phyloP scores from a whole-genome alignment of 2,888 invertebrate genomes.

The Meganola albula region DNA sequence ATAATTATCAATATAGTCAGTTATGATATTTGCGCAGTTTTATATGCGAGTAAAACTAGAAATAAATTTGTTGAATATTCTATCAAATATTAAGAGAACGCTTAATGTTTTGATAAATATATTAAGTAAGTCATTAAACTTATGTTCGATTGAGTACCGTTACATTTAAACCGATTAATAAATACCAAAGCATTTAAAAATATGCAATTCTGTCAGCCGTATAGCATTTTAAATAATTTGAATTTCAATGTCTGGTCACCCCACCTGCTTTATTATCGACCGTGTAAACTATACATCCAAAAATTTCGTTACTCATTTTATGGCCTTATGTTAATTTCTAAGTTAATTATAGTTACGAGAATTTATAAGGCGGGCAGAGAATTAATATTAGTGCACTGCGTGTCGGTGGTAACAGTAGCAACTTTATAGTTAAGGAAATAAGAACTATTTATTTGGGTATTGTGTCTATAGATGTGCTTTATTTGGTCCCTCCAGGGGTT shows the following conservation, averaged over 20 bases:
- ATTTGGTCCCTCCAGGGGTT: constrained; percentile 42
- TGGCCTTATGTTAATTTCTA: constrained; percentile 75
- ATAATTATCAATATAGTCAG: too few species aligned
- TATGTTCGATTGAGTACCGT: too few species aligned
- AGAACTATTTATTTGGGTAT: neutral
- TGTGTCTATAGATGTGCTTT: neutral
- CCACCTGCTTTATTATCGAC: constrained; percentile 68
- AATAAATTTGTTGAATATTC: too few species aligned
- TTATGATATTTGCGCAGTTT: too few species aligned
- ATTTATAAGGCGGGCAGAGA: constrained; percentile 67
- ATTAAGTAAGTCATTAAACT: too few species aligned
- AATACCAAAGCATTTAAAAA: neutral
- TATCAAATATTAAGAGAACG: too few species aligned
- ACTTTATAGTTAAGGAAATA: constrained; percentile 12
- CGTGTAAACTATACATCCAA: constrained; percentile 65
- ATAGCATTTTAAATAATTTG: constrained; percentile 5
- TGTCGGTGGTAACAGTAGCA: constrained; percentile 12
- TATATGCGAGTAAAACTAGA: too few species aligned
- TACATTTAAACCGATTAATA: too few species aligned
- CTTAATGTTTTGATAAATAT: too few species aligned
- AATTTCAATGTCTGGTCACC: constrained; percentile 12
- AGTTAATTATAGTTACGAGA: constrained; percentile 76
- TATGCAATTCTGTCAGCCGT: constrained; percentile 1
- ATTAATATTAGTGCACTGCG: constrained; percentile 49
- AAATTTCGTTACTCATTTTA: constrained; percentile 74